Evolutionary conservation across 1,140 invertebrate genomes (phyloP).

Genomic region (Apis cerana): DNA sequence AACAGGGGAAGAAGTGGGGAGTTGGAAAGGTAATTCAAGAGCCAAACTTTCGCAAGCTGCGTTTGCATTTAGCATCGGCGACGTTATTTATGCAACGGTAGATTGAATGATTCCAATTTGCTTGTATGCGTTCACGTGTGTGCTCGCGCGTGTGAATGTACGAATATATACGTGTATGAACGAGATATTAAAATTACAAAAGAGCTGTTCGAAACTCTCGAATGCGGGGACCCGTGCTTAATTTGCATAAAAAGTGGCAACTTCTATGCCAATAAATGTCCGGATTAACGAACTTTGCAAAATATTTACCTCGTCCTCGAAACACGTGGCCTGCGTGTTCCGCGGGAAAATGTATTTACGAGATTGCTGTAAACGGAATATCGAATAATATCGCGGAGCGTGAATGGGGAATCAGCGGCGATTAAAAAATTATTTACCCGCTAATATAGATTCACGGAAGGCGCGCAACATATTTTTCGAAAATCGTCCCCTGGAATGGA

Average conservation of each 20-base stretch:
- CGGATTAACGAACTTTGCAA: neutral
- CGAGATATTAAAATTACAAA: slow-evolving; percentile 7
- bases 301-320: neutral
- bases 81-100: slow-evolving; percentile 50
- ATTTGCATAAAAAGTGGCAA: slow-evolving; percentile 17
- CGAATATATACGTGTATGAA: too few relatives aligned
- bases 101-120: slow-evolving; percentile 46
- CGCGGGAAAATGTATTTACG: neutral
- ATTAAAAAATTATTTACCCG: slow-evolving; percentile 23
- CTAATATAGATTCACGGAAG: neutral
- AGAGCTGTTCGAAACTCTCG: too few relatives aligned
- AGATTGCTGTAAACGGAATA: neutral
- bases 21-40: slow-evolving; percentile 46
- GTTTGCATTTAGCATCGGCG: slow-evolving; percentile 60
- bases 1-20: slow-evolving; percentile 26
- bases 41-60: slow-evolving; percentile 54
- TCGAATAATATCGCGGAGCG: neutral
- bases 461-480: neutral
- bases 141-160: too few relatives aligned
- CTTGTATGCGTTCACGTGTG: too few relatives aligned
- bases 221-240: too few relatives aligned
- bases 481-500: slow-evolving; percentile 9
- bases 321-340: too few relatives aligned
- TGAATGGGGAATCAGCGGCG: neutral
- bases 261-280: neutral